Percentiles rank a stretch among this genome's conserved stretches.
Evolutionary conservation across 2,113 vertebrate species (phyloP).

Genomic region (Chamaetylas fuelleborni): DNA sequence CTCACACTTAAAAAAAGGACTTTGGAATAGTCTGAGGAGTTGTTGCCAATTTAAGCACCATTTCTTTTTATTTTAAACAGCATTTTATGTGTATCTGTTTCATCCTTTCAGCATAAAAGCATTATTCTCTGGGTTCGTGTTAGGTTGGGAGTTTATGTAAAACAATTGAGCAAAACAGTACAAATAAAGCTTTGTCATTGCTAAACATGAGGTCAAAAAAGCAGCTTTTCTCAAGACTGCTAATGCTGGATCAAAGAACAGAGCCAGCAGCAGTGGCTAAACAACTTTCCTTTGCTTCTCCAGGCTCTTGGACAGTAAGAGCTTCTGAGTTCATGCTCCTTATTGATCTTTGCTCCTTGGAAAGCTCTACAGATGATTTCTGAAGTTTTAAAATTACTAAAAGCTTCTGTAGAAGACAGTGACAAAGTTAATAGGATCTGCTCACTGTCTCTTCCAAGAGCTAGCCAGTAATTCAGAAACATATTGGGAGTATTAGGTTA

Average conservation of each 20-base stretch:
- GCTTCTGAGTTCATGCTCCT: not conserved
- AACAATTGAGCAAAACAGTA: not conserved
- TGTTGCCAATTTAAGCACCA: not conserved
- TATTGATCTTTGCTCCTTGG: not conserved
- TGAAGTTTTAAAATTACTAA: not conserved
- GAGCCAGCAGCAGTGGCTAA: not conserved
- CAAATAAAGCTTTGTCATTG: slow-evolving; percentile 40
- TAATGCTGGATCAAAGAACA: slow-evolving; percentile 38
- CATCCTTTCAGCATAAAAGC: not conserved
- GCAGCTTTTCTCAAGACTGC: slow-evolving; percentile 42
- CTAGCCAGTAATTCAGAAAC: not conserved
- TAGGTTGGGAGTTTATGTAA: not conserved
- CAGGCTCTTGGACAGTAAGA: not conserved
- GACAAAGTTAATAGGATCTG: not conserved
- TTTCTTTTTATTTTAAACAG: not conserved
- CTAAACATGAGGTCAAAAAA: slow-evolving; percentile 15
- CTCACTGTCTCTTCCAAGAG: not conserved
- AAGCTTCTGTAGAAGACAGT: not conserved
- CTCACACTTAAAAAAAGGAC: not conserved
- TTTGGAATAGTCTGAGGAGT: not conserved
- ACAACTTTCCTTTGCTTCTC: not conserved
- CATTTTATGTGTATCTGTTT: not conserved
- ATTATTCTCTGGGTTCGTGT: not conserved
- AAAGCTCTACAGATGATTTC: not conserved
- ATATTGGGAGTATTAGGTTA: not conserved